Percentiles rank a stretch among this genome's conserved stretches.
phyloP scores from a whole-genome alignment of 2,888 invertebrate genomes.

The Caenorhabditis macrosperma region DNA sequence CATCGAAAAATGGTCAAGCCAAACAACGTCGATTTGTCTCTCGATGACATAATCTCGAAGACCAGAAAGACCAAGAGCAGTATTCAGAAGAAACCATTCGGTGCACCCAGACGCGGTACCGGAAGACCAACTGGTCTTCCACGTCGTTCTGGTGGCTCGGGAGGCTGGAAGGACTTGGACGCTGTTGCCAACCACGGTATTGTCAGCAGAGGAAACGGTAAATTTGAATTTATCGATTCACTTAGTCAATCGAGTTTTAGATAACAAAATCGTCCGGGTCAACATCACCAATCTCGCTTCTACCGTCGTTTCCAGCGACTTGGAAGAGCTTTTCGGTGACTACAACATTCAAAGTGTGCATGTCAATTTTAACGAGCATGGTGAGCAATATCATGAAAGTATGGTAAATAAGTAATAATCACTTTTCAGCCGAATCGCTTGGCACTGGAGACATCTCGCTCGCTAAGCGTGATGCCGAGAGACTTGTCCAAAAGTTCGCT shows the following conservation, averaged over 20 bases:
- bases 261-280: constrained; percentile 53
- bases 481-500: constrained; percentile 56
- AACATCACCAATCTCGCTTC: constrained; percentile 67
- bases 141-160: constrained; percentile 30
- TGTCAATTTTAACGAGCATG: constrained; percentile 69
- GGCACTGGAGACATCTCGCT: constrained; percentile 70
- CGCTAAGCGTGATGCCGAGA: constrained; percentile 62
- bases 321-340: constrained; percentile 66
- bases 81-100: constrained; percentile 40
- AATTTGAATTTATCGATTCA: background rate
- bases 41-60: constrained; percentile 65
- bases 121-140: constrained; percentile 45
- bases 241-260: constrained; percentile 8
- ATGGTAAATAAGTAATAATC: background rate
- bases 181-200: constrained; percentile 42
- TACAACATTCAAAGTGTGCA: constrained; percentile 61
- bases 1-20: constrained; percentile 50
- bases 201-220: constrained; percentile 32
- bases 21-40: constrained; percentile 62
- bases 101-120: constrained; percentile 12
- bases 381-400: constrained; percentile 12
- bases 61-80: constrained; percentile 50
- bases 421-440: constrained; percentile 59
- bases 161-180: constrained; percentile 55
- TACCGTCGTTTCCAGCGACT: constrained; percentile 63